phyloP scores from a whole-genome alignment of 2,113 vertebrate species.

The Marcusenius ussheri region DNA sequence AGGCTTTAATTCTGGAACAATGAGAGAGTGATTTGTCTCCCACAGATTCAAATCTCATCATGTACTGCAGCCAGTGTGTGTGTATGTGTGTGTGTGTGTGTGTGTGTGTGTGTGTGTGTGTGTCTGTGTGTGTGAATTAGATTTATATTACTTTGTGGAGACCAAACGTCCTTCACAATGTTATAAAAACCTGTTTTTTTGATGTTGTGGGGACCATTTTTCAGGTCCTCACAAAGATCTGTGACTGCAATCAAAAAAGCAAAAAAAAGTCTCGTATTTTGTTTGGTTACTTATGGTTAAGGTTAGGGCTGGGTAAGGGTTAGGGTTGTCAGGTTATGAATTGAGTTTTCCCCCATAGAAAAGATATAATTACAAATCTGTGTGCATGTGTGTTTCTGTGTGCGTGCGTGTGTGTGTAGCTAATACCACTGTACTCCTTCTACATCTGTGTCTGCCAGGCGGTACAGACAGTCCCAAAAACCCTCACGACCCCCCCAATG shows the following conservation, averaged over 20 bases:
- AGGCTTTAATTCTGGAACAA: constrained; percentile 47
- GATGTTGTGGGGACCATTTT: neutral
- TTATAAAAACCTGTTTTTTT: neutral
- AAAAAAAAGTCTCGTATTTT: neutral
- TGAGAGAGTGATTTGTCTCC: constrained; percentile 44
- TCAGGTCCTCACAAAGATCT: neutral
- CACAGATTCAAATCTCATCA: constrained; percentile 51
- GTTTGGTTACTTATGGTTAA: neutral
- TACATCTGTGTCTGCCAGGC: neutral
- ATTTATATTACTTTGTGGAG: neutral
- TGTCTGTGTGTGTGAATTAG: neutral
- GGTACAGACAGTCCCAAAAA: neutral
- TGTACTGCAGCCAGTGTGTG: constrained; percentile 1
- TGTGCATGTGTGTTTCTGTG: neutral
- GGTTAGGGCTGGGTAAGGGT: neutral
- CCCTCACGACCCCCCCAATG: neutral
- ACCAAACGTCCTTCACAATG: neutral
- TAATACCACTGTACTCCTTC: neutral
- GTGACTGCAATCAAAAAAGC: neutral
- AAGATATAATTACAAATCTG: neutral
- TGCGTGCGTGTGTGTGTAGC: neutral
- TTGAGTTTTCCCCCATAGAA: neutral
- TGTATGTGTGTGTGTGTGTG: neutral
- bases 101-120: no score
- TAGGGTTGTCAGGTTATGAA: neutral